Evolutionary conservation across 2,888 invertebrate species (phyloP), one percentile per base, ranked within the genome.

Genomic region (Hyles lineata): DNA sequence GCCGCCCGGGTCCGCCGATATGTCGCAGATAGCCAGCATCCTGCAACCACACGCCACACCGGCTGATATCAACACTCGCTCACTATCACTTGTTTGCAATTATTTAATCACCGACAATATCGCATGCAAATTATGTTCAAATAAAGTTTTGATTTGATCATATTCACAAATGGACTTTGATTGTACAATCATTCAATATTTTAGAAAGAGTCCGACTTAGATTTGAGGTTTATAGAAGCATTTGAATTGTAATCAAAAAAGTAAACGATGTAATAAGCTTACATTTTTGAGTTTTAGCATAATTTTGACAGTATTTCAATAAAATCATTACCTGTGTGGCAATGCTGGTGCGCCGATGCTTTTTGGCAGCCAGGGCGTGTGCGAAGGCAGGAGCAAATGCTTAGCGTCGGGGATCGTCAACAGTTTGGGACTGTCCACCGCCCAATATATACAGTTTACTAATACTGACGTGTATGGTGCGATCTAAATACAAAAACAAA

Each of bases 361-460:
- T 50, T 97, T 97, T 0, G 98, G 98, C 72, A 99, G 89, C 99
- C 99, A 99, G 0, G 99, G 99, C 0, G 98, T 98, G 80, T 98
- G 96, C 0, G 98, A 97, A 0, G 99, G 98, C 70, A 98, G 95
- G 25, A 99, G 94, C 2, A 99, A 95, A 82, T 97, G 97, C 91
- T 99, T 99, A 0, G 99, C 99, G 89, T 99, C 99, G 0, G 99
- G 99, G 79, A 99, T 98, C 2, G 99, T 99, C 72, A 99, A 95
- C 50, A 99, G 91, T 87, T 99, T 98, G 0, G 99, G 99, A 78
- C 99, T 98, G 83, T 98, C 98, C 0, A 99, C 98, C 0, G 99
- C 99, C 99, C 99, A 99, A 92, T 99, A 99, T 83, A 99, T 99
- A 43, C 99, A 98, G 88, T 99, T 99, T 63, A 99, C 96, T 75